Evolutionary conservation across 2,888 invertebrate species (phyloP), one percentile per base, ranked within the genome.

Genomic region (Dugesia japonica): DNA sequence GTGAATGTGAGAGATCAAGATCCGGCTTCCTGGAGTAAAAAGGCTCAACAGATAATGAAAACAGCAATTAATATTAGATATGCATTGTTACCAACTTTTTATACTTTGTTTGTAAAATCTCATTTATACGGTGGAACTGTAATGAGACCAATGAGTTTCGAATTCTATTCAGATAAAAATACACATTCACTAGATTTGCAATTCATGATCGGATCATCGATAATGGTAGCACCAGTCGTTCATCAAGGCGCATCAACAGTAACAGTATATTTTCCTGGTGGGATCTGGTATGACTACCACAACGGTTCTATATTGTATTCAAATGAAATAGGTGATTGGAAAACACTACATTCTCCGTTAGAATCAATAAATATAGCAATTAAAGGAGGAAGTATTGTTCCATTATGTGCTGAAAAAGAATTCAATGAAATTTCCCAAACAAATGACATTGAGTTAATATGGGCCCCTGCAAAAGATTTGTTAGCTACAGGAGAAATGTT

Each of bases 21-120:
- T 87, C 92, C 92, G 0, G 92, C 88, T 0, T 88, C 89, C 20
- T 85, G 91, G 82, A 90, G 91, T 0, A 85, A 87, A 0, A 86
- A 86, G 71, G 90, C 91, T 26, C 87, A 89, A 15, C 83, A 83
- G 13, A 28, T 28, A 4, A 72, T 72, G 72, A 27, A 7, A 72
- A n/a, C 1, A 17, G n/a, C 7, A 4, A 72, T 72, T n/a, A 27
- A 23, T 15, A 15, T 26, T 7, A 28, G 31, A 28, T 86, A 86
- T 81, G 80, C 81, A n/a, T 81, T 86, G 20, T 80, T 86, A 20
- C 86, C 86, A 0, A 85, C 84, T 79, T 82, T 86, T n/a, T 87
- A 87, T 82, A 85, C 86, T 0, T 81, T 83, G 75, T 80, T 84
- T 78, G 82, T 80, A 77, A 76, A 79, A 56, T 81, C 81, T 71